Evolutionary conservation across 30 jellyfish, hydroid and myxozoan species (phyloP), one percentile per base, ranked within the genome.

Genomic region (Catostylus mosaicus): DNA sequence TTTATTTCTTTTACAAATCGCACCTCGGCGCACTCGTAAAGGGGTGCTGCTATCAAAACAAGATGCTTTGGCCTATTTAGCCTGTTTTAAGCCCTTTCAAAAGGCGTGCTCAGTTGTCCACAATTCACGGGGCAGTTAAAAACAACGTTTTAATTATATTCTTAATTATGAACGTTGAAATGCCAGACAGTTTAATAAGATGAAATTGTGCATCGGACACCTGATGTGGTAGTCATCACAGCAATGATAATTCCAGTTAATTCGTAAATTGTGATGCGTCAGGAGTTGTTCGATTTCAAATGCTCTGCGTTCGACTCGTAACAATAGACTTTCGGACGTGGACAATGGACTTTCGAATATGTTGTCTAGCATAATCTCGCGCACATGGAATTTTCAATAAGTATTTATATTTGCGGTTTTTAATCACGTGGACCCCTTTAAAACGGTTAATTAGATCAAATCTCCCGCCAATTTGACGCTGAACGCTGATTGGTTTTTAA

Each of bases 351-450:
- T 8, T 31, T 20, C 33, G 65, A 36, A 68, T 68, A 35, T 50
- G 62, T 68, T 68, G 80, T 68, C 80, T 68, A 29, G 63, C 43
- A 35, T 68, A 68, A 68, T 68, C 80, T 23, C n/a, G 43, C 30
- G 73, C 80, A 60, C 88, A 30, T 77, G 88, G 88, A 59, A 77
- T 77, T 26, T 36, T 23, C 61, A 57, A 77, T 77, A 38, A 37
- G 19, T 77, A 78, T 77, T 77, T 77, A 77, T 71, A 60, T 62
- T 77, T 61, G 75, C 30, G 87, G 80, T 68, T 68, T 61, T 35
- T 14, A 68, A 14, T 68, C 80, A 16, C 80, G 66, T 59, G 71
- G 71, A 7, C 36, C 4, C 71, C 40, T 59, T 59, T 23, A 37
- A 36, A 18, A 37, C n/a, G 10, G 24, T 0, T 68, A 68, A 68